Evolutionary conservation across 92 coral and sea anemone genomes (phyloP).

Genomic region (Actinostola sp.): DNA sequence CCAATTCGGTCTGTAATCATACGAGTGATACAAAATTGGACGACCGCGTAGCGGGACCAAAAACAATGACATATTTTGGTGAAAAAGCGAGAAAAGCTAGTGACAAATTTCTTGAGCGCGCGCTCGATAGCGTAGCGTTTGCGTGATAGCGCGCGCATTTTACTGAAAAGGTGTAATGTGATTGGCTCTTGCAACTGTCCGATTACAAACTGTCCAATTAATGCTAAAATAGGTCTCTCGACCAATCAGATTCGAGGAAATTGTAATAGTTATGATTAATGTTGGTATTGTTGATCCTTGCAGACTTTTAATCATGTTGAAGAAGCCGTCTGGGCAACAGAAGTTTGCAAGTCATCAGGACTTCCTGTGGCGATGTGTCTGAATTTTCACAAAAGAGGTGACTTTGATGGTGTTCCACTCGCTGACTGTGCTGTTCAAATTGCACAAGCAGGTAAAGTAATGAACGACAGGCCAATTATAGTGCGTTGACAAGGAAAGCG

Average conservation of each 20-base stretch:
- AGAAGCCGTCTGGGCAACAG: constrained; percentile 94
- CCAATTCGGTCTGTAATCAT: no score
- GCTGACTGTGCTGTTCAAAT: constrained; percentile 88
- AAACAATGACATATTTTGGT: no score
- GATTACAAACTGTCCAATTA: no score
- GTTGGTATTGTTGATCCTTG: neutral
- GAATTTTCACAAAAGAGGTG: constrained; percentile 63
- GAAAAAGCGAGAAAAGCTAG: no score
- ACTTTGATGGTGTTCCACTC: constrained; percentile 80
- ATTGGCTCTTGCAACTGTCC: no score
- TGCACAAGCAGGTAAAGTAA: constrained; percentile 74
- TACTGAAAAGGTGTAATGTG: no score
- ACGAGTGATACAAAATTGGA: no score
- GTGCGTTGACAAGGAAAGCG: neutral
- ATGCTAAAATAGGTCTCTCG: neutral
- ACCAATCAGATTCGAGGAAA: neutral
- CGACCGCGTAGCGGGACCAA: no score
- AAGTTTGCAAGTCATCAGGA: constrained; percentile 77
- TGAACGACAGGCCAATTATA: neutral
- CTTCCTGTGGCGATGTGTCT: constrained; percentile 76
- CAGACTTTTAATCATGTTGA: constrained; percentile 90
- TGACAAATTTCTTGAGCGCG: no score
- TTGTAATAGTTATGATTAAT: no score
- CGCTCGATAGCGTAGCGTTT: no score
- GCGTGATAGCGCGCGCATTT: no score